phyloP scores from a whole-genome alignment of 30 jellyfish, hydroid and myxozoan species.

The Cassiopea andromeda region DNA sequence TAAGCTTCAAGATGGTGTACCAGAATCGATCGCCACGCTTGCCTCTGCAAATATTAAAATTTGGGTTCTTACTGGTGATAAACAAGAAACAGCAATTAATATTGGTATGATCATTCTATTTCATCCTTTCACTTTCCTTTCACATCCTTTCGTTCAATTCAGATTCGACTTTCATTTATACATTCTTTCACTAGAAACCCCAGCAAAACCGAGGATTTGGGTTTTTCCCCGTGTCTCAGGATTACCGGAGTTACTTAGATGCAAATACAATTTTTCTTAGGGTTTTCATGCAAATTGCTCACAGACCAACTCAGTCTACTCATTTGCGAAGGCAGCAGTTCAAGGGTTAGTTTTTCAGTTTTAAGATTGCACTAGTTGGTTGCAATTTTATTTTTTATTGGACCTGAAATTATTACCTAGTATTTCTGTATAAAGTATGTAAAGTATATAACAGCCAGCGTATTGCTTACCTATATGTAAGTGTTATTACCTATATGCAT shows the following conservation, averaged over 20 bases:
- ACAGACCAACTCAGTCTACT: constrained; percentile 67
- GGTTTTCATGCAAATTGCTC: constrained; percentile 83
- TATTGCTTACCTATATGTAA: too few relatives aligned
- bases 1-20: constrained; percentile 91
- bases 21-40: constrained; percentile 87
- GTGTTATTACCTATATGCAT: too few relatives aligned
- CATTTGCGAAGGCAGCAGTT: constrained; percentile 83
- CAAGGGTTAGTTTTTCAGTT: constrained; percentile 43
- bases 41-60: constrained; percentile 87
- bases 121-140: neutral
- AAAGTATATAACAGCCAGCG: too few relatives aligned
- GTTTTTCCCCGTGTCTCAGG: too few relatives aligned
- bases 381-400: too few relatives aligned
- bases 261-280: constrained; percentile 5
- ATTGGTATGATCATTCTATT: constrained; percentile 46
- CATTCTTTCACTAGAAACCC: too few relatives aligned
- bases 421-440: too few relatives aligned
- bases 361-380: too few relatives aligned
- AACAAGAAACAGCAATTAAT: constrained; percentile 95
- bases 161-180: too few relatives aligned
- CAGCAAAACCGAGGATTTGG: too few relatives aligned
- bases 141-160: too few relatives aligned
- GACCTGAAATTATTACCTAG: too few relatives aligned
- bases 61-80: constrained; percentile 97
- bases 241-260: neutral